These are phyloP conservation scores for Gonatopus flavifemur DNA, from an alignment of 1,140 invertebrate species.

Conservation along the genomic window DNA sequence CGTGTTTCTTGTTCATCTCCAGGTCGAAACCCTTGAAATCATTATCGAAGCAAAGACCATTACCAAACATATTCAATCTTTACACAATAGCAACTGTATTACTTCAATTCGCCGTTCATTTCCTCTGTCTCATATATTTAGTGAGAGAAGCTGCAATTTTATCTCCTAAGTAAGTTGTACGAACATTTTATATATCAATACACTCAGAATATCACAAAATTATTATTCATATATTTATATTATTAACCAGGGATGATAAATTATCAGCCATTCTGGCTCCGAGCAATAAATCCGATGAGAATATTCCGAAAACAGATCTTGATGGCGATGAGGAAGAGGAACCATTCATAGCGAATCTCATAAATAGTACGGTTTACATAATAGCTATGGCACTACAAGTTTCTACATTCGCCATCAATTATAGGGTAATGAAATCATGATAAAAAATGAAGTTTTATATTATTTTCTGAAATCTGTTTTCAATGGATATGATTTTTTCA, in stretches of 20 bases:
- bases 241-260: constrained; percentile 58
- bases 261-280: constrained; percentile 41
- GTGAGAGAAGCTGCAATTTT: constrained; percentile 75
- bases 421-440: constrained; percentile 74
- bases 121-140: constrained; percentile 86
- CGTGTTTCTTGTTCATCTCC: constrained; percentile 98
- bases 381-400: constrained; percentile 97
- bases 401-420: constrained; percentile 98
- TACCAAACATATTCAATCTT: constrained; percentile 98
- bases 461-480: constrained; percentile 6
- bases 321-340: constrained; percentile 74
- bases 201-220: not conserved
- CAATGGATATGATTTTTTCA: constrained; percentile 28
- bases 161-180: constrained; percentile 67
- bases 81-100: constrained; percentile 97
- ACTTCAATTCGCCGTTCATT: constrained; percentile 94
- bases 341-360: constrained; percentile 88
- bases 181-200: not conserved
- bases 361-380: constrained; percentile 98
- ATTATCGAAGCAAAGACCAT: constrained; percentile 89
- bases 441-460: not conserved
- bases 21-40: constrained; percentile 95
- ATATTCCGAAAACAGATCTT: constrained; percentile 1
- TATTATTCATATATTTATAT: constrained; percentile 16
- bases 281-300: constrained; percentile 11